phyloP scores from a whole-genome alignment of 64 coral and sea anemone genomes.

The Pocillopora damicornis region DNA sequence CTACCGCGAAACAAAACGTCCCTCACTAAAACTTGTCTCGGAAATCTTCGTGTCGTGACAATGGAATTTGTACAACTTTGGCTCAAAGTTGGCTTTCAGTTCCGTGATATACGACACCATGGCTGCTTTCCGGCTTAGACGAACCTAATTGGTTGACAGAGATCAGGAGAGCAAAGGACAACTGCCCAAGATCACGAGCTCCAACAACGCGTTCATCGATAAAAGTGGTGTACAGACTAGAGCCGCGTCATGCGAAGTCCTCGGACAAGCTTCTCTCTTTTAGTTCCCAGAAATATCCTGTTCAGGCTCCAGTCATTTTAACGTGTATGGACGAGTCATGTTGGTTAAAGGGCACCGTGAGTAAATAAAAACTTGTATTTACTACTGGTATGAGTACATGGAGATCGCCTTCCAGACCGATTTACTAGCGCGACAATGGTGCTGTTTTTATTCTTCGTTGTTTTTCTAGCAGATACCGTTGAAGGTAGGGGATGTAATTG shows the following conservation, averaged over 20 bases:
- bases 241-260: neutral
- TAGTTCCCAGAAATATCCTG: neutral
- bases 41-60: neutral
- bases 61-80: neutral
- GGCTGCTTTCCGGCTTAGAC: neutral
- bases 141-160: conserved; percentile 3
- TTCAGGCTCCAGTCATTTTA: neutral
- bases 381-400: neutral
- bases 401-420: neutral
- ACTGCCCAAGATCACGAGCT: too few species aligned
- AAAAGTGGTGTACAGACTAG: too few species aligned
- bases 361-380: neutral
- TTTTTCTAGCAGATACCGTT: neutral
- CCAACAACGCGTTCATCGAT: too few species aligned
- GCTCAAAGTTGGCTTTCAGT: neutral
- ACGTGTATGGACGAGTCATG: neutral
- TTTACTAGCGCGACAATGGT: neutral
- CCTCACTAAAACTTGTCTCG: neutral
- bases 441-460: conserved; percentile 2
- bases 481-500: conserved; percentile 10
- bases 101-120: neutral
- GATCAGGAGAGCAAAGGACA: conserved; percentile 14
- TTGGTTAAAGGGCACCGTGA: neutral
- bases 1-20: too few species aligned
- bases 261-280: neutral